These are phyloP conservation scores for Heterodera carotae DNA, from an alignment of 1,140 invertebrate genomes.

Conservation along the genomic window DNA sequence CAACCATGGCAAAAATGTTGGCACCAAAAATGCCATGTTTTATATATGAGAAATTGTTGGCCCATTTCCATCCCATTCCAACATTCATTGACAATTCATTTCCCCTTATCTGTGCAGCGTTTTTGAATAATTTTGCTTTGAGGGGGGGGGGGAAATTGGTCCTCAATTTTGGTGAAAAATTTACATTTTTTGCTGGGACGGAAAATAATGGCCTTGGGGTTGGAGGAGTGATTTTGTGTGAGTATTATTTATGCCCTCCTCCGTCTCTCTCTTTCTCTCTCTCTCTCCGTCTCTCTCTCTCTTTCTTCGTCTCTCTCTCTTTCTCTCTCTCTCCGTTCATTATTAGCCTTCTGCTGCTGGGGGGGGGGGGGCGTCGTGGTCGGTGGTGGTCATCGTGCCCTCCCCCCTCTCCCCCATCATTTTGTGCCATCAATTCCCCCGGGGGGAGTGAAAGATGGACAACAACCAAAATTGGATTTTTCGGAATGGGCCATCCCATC, in stretches of 20 bases:
- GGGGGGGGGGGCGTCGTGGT: too few relatives aligned
- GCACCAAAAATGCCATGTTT: too few relatives aligned
- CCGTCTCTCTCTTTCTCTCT: too few relatives aligned
- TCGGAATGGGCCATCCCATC: background rate
- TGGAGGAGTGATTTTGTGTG: background rate
- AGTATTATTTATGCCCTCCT: too few relatives aligned
- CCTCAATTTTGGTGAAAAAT: background rate
- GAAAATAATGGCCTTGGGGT: too few relatives aligned
- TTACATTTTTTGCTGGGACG: background rate
- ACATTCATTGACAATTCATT: background rate
- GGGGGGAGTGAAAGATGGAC: too few relatives aligned
- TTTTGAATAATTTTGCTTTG: background rate
- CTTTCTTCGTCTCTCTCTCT: background rate
- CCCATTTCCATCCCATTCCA: background rate
- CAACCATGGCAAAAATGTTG: too few relatives aligned
- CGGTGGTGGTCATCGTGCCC: background rate
- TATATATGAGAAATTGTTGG: too few relatives aligned
- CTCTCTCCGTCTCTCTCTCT: background rate
- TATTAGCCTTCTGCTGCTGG: background rate
- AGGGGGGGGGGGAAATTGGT: too few relatives aligned
- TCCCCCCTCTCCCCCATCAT: too few relatives aligned
- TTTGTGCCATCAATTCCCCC: background rate
- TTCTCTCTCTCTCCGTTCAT: too few relatives aligned
- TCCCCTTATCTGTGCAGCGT: background rate
- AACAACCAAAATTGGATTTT: background rate